Evolutionary conservation across 1,140 invertebrate species (phyloP), one percentile per base, ranked within the genome.

Genomic region (Marisa cornuarietis): DNA sequence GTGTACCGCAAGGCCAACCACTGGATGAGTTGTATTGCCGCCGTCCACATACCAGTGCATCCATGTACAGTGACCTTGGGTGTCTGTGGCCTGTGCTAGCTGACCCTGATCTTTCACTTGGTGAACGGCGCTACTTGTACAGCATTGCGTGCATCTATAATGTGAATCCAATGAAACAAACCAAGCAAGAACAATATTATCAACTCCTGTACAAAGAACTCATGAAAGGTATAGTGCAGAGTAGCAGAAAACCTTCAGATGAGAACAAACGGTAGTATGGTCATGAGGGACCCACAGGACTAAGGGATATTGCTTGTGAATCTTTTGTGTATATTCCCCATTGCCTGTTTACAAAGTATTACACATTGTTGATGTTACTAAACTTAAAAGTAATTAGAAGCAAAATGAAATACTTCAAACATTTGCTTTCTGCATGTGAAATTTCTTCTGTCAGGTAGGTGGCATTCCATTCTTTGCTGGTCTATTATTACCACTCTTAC

Each of bases 61-160:
- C 74, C 20, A 72, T 18, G 72, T 71, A 65, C 73, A 71, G 10
- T 58, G 76, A 54, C 74, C 79, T 54, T 52, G 69, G 31, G 61
- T 72, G 31, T 76, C 78, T 80, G 49, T 76, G 68, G 24, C 79
- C 79, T 3, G 68, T 84, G 68, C 72, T 84, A 7, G 80, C 78
- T 24, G 79, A 84, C 74, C 74, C 85, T n/a, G 82, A 82, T 18
- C 74, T 85, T 65, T 79, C 79, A 16, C 52, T 63, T 0, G 85
- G 86, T 11, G 85, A 85, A 66, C 82, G 81, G 69, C 71, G 79
- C 20, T 87, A 87, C 80, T 71, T 87, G 77, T 82, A 79, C 78
- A 85, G 83, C 58, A 86, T 85, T 54, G 85, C 85, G 68, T 76
- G 73, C 20, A 81, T 87, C 51, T 87, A 87, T 75, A 85, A 81